phyloP scores from a whole-genome alignment of 2,888 invertebrate genomes.

The Netelia inedita region DNA sequence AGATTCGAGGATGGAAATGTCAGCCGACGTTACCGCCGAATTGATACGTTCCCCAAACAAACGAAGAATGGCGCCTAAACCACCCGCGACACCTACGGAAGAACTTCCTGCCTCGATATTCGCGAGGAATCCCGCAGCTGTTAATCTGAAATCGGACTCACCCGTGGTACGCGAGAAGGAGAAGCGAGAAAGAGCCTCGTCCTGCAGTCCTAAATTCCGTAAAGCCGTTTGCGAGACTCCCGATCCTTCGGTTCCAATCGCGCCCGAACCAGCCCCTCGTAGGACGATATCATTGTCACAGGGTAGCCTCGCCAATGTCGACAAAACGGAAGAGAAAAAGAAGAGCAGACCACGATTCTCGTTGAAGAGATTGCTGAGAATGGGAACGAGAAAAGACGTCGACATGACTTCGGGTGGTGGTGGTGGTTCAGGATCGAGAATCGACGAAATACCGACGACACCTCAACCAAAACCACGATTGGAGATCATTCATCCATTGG shows the following conservation, averaged over 20 bases:
- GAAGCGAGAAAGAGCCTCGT: conserved; percentile 90
- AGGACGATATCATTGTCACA: conserved; percentile 91
- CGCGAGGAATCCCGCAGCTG: conserved; percentile 86
- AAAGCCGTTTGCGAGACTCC: conserved; percentile 85
- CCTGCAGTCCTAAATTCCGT: conserved; percentile 88
- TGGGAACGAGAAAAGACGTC: conserved; percentile 91
- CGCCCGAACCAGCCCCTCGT: conserved; percentile 88
- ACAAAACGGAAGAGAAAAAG: conserved; percentile 87
- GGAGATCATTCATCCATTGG: conserved; percentile 95
- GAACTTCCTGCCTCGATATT: conserved; percentile 87
- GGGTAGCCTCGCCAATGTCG: conserved; percentile 88
- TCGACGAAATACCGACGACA: conserved; percentile 87
- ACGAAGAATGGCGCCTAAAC: conserved; percentile 91
- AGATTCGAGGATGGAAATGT: conserved; percentile 71
- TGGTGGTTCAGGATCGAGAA: conserved; percentile 83
- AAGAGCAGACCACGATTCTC: conserved; percentile 92
- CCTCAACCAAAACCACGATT: conserved; percentile 91
- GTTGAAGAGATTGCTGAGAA: conserved; percentile 92
- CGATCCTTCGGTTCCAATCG: conserved; percentile 73
- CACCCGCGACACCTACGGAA: conserved; percentile 87
- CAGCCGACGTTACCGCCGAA: conserved; percentile 67
- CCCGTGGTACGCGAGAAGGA: conserved; percentile 91
- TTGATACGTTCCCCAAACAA: conserved; percentile 88
- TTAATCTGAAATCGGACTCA: conserved; percentile 88
- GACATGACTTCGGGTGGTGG: conserved; percentile 85